Evolutionary conservation across 2,888 invertebrate genomes (phyloP).

Genomic region (Sturmia bella): DNA sequence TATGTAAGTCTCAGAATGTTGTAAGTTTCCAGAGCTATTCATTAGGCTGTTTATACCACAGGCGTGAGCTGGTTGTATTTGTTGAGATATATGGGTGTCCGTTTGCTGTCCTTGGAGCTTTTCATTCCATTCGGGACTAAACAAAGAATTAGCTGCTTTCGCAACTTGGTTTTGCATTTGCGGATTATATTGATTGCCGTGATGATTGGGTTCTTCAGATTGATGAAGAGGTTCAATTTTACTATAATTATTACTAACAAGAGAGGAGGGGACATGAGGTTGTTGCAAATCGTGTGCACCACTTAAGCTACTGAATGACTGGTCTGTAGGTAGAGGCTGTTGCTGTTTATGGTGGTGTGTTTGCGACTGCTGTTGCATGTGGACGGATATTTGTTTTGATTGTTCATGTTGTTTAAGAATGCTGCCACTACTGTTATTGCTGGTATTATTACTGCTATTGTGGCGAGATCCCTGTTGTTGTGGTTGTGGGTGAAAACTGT

Average conservation of each 20-base stretch:
- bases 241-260: conserved; percentile 64
- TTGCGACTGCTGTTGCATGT: conserved; percentile 72
- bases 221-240: conserved; percentile 65
- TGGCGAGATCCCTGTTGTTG: conserved; percentile 70
- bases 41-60: conserved; percentile 55
- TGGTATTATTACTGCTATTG: conserved; percentile 73
- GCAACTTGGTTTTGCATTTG: conserved; percentile 67
- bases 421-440: conserved; percentile 70
- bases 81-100: conserved; percentile 66
- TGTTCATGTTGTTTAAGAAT: conserved; percentile 75
- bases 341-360: conserved; percentile 64
- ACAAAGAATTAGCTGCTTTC: conserved; percentile 77
- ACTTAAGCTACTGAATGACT: conserved; percentile 69
- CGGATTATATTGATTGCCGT: conserved; percentile 60
- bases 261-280: conserved; percentile 58
- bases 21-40: conserved; percentile 43
- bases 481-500: conserved; percentile 70
- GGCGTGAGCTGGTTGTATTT: conserved; percentile 32
- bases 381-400: conserved; percentile 73
- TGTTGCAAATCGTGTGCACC: conserved; percentile 70
- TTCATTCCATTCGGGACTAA: conserved; percentile 81
- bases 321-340: conserved; percentile 72
- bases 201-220: conserved; percentile 53
- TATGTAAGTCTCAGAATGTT: conserved; percentile 71
- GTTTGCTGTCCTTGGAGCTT: conserved; percentile 71